Conservation (phyloP, 2,888 invertebrate genomes). For the Drosophila longiperda region DNA sequence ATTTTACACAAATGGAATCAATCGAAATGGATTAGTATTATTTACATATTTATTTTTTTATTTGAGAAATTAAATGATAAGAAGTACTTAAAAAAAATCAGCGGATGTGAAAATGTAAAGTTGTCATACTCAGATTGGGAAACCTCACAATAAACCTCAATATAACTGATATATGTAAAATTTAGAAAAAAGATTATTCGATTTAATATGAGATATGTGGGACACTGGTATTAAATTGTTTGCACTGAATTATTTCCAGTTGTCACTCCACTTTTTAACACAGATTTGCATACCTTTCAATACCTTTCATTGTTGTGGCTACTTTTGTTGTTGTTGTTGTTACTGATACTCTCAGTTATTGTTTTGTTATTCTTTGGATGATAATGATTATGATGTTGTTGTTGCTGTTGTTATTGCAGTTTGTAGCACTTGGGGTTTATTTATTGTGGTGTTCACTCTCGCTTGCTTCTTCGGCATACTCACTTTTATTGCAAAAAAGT, state of each 20-base stretch:
- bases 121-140: not conserved
- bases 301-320: conserved; percentile 13
- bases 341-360: conserved; percentile 45
- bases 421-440: conserved; percentile 37
- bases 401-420: conserved; percentile 42
- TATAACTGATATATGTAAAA: not conserved
- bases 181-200: not conserved
- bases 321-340: conserved; percentile 29
- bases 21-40: not conserved
- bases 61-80: no score
- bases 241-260: conserved; percentile 19
- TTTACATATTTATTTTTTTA: not conserved
- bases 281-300: conserved; percentile 18
- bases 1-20: not conserved
- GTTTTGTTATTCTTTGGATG: conserved; percentile 28
- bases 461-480: conserved; percentile 52
- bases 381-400: conserved; percentile 45
- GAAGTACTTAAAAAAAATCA: no score
- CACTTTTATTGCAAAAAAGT: conserved; percentile 72
- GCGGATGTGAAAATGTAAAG: not conserved
- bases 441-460: conserved; percentile 26
- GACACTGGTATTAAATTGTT: conserved; percentile 26
- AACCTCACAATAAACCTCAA: not conserved
- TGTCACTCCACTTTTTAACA: conserved; percentile 42
- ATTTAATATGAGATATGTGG: conserved; percentile 24